Evolutionary conservation across 1,140 invertebrate genomes (phyloP).

Genomic region (Drosophila seguyi): DNA sequence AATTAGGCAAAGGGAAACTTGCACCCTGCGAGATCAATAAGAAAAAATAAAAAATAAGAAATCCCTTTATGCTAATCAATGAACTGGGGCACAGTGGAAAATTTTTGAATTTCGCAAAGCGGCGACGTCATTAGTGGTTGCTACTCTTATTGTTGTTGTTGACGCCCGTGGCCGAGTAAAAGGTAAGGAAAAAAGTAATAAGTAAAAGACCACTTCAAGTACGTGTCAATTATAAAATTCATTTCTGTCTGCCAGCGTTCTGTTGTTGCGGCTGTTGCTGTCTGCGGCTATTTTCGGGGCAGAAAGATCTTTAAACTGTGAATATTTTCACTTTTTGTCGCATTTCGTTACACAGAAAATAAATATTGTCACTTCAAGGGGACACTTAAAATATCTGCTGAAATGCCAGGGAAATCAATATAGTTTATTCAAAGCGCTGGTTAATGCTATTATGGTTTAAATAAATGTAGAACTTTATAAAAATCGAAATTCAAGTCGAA

Average conservation of each 20-base stretch:
- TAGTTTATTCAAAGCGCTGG: neutral
- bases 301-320: slow-evolving; percentile 48
- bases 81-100: slow-evolving; percentile 67
- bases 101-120: slow-evolving; percentile 59
- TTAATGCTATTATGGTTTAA: too few species aligned
- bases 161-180: slow-evolving; percentile 43
- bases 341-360: slow-evolving; percentile 10
- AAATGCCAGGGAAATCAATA: neutral
- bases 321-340: slow-evolving; percentile 51
- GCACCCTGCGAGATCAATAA: slow-evolving; percentile 4
- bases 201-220: slow-evolving; percentile 64
- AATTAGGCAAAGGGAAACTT: slow-evolving; percentile 2
- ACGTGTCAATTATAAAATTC: slow-evolving; percentile 76
- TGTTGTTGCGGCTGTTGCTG: slow-evolving; percentile 19
- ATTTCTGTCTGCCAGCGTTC: slow-evolving; percentile 20
- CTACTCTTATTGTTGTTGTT: slow-evolving; percentile 25
- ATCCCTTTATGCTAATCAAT: slow-evolving; percentile 54
- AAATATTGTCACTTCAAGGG: neutral
- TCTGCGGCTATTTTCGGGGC: slow-evolving; percentile 51
- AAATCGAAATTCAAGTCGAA: neutral
- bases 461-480: neutral
- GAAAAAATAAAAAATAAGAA: slow-evolving; percentile 1
- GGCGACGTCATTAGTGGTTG: slow-evolving; percentile 40
- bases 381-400: neutral
- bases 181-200: slow-evolving; percentile 50